Conservation (phyloP, 2,888 invertebrate species). For the Polydrusus tereticollis region DNA sequence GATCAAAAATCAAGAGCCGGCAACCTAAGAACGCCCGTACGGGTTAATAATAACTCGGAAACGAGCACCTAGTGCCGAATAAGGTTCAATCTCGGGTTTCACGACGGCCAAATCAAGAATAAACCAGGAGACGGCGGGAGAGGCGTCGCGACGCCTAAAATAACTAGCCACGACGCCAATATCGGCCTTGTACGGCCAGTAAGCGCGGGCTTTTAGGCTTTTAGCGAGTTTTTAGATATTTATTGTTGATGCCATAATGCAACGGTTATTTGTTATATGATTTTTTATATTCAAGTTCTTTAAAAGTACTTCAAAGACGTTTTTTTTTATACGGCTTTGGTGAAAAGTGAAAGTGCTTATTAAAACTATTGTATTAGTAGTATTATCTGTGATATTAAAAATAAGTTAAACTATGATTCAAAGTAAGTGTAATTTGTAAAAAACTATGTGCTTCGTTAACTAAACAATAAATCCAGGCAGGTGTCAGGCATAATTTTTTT, state of each 20-base stretch:
- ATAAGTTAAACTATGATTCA: conserved; percentile 38
- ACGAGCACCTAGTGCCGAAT: conserved; percentile 71
- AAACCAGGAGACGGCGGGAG: conserved; percentile 64
- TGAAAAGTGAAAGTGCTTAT: conserved; percentile 14
- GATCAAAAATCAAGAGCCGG: conserved; percentile 46
- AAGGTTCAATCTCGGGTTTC: conserved; percentile 79
- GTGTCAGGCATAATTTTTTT: too few species aligned
- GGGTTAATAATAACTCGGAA: conserved; percentile 66
- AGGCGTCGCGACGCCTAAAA: conserved; percentile 64
- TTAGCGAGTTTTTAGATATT: conserved; percentile 44
- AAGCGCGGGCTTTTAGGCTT: conserved; percentile 43
- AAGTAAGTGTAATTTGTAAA: conserved; percentile 34
- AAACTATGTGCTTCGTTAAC: background rate
- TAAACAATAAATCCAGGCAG: too few species aligned
- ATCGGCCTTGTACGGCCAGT: conserved; percentile 51
- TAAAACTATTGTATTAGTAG: conserved; percentile 25
- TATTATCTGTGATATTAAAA: conserved; percentile 36
- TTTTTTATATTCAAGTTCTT: background rate
- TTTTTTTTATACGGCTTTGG: background rate
- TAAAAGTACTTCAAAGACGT: background rate
- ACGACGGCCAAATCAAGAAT: conserved; percentile 75
- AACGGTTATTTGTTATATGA: conserved; percentile 3
- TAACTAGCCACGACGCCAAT: conserved; percentile 48
- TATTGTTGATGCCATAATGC: conserved; percentile 32
- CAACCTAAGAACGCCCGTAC: conserved; percentile 62